Conservation (phyloP, 2,888 invertebrate species). For the Erynnis tages region DNA sequence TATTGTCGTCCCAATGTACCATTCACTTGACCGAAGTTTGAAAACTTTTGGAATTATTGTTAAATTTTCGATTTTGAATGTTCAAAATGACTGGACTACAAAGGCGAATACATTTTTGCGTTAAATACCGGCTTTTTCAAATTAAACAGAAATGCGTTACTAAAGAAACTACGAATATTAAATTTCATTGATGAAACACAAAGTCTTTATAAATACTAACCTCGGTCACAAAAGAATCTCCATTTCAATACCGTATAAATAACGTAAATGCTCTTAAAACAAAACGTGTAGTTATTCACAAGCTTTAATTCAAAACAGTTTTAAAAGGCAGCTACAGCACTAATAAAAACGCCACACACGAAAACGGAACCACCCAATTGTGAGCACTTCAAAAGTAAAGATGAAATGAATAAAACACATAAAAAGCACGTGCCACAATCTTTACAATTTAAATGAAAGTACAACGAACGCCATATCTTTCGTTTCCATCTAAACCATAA, state of each 20-base stretch:
- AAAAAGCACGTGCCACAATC: slow-evolving; percentile 43
- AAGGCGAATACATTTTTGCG: no score
- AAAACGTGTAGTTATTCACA: not conserved
- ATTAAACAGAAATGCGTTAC: not conserved
- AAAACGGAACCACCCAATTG: slow-evolving; percentile 35
- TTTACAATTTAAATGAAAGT: slow-evolving; percentile 44
- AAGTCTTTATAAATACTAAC: no score
- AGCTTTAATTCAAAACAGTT: slow-evolving; percentile 19
- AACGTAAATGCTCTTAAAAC: slow-evolving; percentile 3
- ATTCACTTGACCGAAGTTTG: no score
- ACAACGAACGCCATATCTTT: slow-evolving; percentile 45
- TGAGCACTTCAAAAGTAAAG: slow-evolving; percentile 28
- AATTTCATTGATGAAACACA: not conserved
- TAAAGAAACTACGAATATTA: not conserved
- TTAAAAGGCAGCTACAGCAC: slow-evolving; percentile 20
- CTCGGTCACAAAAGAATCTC: no score
- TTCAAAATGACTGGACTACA: no score
- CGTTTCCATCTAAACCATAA: slow-evolving; percentile 53
- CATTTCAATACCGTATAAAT: not conserved
- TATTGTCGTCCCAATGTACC: no score
- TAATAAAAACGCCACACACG: slow-evolving; percentile 28
- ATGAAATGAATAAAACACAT: slow-evolving; percentile 30
- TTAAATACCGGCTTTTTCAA: no score
- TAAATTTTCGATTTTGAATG: no score
- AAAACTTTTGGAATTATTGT: no score